Evolutionary conservation across 2,113 vertebrate genomes (phyloP).

Genomic region (Lichenostomus cassidix): DNA sequence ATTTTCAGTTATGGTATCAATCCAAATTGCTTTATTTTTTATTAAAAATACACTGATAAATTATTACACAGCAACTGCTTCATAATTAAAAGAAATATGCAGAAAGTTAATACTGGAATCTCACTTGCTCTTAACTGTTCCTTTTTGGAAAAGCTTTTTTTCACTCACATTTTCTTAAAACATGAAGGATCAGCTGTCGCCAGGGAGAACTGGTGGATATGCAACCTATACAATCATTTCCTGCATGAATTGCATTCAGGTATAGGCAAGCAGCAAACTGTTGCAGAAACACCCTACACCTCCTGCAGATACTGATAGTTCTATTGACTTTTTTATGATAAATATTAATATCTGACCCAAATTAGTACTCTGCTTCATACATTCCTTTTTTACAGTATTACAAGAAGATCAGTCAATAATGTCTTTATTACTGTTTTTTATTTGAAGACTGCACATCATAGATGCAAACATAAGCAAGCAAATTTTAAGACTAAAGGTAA

Average conservation of each 20-base stretch:
- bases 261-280: background rate
- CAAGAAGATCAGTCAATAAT: background rate
- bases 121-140: background rate
- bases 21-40: background rate
- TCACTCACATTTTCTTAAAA: background rate
- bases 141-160: background rate
- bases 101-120: background rate
- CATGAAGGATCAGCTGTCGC: background rate
- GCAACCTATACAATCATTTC: background rate
- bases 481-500: background rate
- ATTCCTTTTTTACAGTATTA: background rate
- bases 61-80: background rate
- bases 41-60: background rate
- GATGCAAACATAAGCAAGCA: background rate
- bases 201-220: background rate
- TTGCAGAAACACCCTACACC: background rate
- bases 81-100: background rate
- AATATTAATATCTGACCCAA: background rate
- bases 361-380: background rate
- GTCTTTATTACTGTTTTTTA: background rate
- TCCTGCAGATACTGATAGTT: background rate
- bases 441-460: background rate
- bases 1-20: background rate
- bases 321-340: constrained; percentile 7
- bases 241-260: background rate